A percentile compares a stretch with the other conserved stretches of the same genome.
Conservation (phyloP, 2,113 vertebrate genomes). For the Antennarius striatus region DNA sequence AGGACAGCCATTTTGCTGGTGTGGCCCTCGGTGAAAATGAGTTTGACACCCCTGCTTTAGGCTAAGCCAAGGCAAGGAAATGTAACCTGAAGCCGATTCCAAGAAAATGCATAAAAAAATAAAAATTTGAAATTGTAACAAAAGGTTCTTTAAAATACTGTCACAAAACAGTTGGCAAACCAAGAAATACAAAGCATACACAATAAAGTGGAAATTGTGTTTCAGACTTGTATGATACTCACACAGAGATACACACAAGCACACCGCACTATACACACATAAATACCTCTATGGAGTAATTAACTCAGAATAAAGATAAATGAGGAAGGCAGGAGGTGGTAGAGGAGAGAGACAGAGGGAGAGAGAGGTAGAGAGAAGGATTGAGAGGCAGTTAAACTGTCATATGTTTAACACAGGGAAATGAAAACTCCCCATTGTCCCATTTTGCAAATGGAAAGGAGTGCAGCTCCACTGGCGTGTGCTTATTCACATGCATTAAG, state of each 20-base stretch:
- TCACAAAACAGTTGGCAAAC: too few species aligned
- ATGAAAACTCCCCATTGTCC: constrained; percentile 61
- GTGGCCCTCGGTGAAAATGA: too few species aligned
- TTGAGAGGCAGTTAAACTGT: constrained; percentile 58
- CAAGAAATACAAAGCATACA: background rate
- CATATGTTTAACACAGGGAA: constrained; percentile 51
- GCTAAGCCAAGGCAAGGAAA: too few species aligned
- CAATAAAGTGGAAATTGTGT: constrained; percentile 1
- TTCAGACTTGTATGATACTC: background rate
- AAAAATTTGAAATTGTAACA: too few species aligned
- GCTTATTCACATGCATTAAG: constrained; percentile 7
- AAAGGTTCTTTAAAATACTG: too few species aligned
- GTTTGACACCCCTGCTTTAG: too few species aligned
- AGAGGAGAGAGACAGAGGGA: background rate
- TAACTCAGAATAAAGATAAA: constrained; percentile 61
- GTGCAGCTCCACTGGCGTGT: constrained; percentile 1
- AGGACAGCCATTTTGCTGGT: too few species aligned
- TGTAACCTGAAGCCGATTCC: too few species aligned
- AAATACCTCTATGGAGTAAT: constrained; percentile 45
- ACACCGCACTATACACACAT: constrained; percentile 9
- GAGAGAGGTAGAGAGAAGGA: constrained; percentile 3
- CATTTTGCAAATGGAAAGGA: constrained; percentile 20
- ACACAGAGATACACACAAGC: background rate
- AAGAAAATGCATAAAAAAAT: too few species aligned
- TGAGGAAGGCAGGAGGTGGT: constrained; percentile 14